Percentiles rank a stretch among this genome's conserved stretches.
phyloP scores from a whole-genome alignment of 2,888 invertebrate species.

The Strigamia crassipes region DNA sequence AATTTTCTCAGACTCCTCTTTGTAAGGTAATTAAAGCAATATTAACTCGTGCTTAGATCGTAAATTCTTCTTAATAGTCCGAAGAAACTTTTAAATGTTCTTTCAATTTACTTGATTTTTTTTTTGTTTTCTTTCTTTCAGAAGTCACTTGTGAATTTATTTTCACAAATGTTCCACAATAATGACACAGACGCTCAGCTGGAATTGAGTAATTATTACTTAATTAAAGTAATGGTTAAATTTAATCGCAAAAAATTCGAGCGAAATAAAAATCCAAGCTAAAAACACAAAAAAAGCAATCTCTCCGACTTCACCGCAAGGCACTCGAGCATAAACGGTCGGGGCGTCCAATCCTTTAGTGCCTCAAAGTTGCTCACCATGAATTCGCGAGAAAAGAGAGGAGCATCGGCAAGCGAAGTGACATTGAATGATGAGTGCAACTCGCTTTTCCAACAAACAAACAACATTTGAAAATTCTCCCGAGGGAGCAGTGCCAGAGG shows the following conservation, averaged over 20 bases:
- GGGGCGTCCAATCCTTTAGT: conserved; percentile 31
- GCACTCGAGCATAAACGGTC: conserved; percentile 4
- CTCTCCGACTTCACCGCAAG: conserved; percentile 1
- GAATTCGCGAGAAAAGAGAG: conserved; percentile 18
- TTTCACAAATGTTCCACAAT: too few species aligned
- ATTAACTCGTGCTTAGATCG: conserved; percentile 24
- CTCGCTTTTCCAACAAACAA: conserved; percentile 31
- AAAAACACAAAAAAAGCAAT: conserved; percentile 5
- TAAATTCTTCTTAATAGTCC: background rate
- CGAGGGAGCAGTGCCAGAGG: background rate
- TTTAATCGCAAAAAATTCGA: background rate
- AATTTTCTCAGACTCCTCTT: conserved; percentile 5
- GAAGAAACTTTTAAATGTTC: background rate
- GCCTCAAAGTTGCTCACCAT: conserved; percentile 40
- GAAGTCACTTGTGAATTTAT: background rate
- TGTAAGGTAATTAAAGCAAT: conserved; percentile 19
- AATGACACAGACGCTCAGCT: too few species aligned
- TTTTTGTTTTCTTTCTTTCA: background rate
- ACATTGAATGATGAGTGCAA: conserved; percentile 33
- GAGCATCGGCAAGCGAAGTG: conserved; percentile 11
- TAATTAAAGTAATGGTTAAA: background rate
- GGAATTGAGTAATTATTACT: too few species aligned
- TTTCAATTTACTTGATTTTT: background rate
- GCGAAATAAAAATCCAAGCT: background rate
- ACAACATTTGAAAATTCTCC: conserved; percentile 20